Evolutionary conservation across 2,797 vertebrate species (phyloP).

Genomic region (Fistularia tabacaria): DNA sequence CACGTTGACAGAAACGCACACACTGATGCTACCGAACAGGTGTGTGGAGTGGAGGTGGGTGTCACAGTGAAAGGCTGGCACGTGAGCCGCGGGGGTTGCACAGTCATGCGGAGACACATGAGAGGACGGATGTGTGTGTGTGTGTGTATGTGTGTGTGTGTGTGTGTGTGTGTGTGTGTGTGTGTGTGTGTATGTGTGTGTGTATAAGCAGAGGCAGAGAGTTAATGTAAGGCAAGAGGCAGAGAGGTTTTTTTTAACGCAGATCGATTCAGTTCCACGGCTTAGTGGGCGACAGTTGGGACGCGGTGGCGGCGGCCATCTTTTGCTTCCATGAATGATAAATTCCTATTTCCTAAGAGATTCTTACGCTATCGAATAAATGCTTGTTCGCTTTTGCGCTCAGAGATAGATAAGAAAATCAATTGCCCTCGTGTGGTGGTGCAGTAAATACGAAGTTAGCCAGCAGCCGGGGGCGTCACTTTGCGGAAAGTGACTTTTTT

Average conservation of each 20-base stretch:
- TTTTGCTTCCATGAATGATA: conserved; percentile 12
- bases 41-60: conserved; percentile 35
- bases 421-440: too few relatives aligned
- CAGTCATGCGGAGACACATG: conserved; percentile 46
- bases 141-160: background rate
- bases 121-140: conserved; percentile 15
- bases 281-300: conserved; percentile 12
- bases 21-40: conserved; percentile 56
- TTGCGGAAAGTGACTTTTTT: too few relatives aligned
- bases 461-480: too few relatives aligned
- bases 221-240: conserved; percentile 64
- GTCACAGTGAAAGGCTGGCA: conserved; percentile 62
- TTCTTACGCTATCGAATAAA: too few relatives aligned
- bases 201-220: conserved; percentile 42
- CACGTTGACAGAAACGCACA: conserved; percentile 14
- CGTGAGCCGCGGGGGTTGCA: conserved; percentile 21
- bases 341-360: too few relatives aligned
- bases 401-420: too few relatives aligned
- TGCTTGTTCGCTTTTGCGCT: too few relatives aligned
- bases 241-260: conserved; percentile 33
- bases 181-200: background rate
- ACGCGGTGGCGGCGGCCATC: conserved; percentile 20
- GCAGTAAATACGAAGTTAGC: too few relatives aligned
- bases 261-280: conserved; percentile 30
- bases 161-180: background rate